phyloP scores from a whole-genome alignment of 2,888 invertebrate genomes.

The Habrosyne pyritoides region DNA sequence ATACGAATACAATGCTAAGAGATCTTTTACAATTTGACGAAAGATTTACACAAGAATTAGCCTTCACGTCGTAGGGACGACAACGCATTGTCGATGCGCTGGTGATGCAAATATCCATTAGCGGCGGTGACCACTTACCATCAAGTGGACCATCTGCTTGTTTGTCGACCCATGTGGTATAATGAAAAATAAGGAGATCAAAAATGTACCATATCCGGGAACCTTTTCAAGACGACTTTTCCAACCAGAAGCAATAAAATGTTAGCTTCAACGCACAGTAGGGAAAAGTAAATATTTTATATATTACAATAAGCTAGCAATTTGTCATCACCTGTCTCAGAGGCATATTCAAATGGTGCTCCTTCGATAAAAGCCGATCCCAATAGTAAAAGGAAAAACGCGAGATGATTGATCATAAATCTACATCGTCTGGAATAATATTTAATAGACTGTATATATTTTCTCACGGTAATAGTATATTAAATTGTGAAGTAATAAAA shows the following conservation, averaged over 20 bases:
- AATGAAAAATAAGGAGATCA: too few relatives aligned
- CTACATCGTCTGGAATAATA: not conserved
- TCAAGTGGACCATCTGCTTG: too few relatives aligned
- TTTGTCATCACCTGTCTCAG: not conserved
- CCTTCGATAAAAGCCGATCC: not conserved
- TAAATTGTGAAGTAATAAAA: not conserved
- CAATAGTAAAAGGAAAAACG: not conserved
- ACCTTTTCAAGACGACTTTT: too few relatives aligned
- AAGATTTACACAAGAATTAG: not conserved
- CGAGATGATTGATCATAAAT: not conserved
- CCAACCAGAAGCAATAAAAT: not conserved
- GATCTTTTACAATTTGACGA: constrained; percentile 26
- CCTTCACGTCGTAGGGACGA: not conserved
- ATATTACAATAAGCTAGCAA: constrained; percentile 8
- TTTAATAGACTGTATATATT: not conserved
- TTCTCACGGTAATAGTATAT: not conserved
- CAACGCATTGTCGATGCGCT: too few relatives aligned
- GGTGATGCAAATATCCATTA: too few relatives aligned
- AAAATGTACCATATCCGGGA: too few relatives aligned
- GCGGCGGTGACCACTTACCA: too few relatives aligned
- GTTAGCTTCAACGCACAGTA: not conserved
- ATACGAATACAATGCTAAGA: constrained; percentile 62
- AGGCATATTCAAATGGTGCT: not conserved
- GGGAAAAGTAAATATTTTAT: not conserved
- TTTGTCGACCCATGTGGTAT: too few relatives aligned